These are phyloP conservation scores for Nymphalis io DNA, from an alignment of 1,140 invertebrate species.

Conservation along the genomic window DNA sequence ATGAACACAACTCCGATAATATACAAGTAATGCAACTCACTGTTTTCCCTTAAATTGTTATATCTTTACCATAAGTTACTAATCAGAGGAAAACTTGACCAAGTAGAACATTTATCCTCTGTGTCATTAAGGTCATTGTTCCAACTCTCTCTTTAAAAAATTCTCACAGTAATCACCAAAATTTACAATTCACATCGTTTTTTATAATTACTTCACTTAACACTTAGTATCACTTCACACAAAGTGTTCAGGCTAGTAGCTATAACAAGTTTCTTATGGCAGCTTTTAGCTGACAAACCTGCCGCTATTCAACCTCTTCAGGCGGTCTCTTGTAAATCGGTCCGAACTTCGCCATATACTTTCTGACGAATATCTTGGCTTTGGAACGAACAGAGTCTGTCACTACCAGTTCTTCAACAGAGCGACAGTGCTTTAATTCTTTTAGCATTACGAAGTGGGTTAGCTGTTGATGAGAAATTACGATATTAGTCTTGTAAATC, in stretches of 20 bases:
- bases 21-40: neutral
- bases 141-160: too few species aligned
- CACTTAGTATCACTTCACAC: neutral
- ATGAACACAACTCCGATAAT: neutral
- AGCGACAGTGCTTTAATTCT: constrained; percentile 95
- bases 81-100: too few species aligned
- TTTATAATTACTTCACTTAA: too few species aligned
- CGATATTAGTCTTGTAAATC: constrained; percentile 14
- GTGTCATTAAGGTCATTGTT: too few species aligned
- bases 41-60: too few species aligned
- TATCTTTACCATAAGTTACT: too few species aligned
- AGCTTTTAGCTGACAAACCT: constrained; percentile 35
- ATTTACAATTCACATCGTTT: too few species aligned
- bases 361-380: constrained; percentile 96
- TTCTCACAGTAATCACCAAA: too few species aligned
- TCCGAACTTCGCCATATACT: constrained; percentile 97
- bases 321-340: constrained; percentile 82
- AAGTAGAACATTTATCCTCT: too few species aligned
- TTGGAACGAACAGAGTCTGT: constrained; percentile 96
- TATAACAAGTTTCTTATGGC: constrained; percentile 32
- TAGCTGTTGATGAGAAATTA: constrained; percentile 85
- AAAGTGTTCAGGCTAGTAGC: neutral
- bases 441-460: constrained; percentile 98
- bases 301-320: constrained; percentile 80
- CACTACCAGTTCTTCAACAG: constrained; percentile 92